phyloP scores from a whole-genome alignment of 2,888 invertebrate species.

The Stegophylla sp. region DNA sequence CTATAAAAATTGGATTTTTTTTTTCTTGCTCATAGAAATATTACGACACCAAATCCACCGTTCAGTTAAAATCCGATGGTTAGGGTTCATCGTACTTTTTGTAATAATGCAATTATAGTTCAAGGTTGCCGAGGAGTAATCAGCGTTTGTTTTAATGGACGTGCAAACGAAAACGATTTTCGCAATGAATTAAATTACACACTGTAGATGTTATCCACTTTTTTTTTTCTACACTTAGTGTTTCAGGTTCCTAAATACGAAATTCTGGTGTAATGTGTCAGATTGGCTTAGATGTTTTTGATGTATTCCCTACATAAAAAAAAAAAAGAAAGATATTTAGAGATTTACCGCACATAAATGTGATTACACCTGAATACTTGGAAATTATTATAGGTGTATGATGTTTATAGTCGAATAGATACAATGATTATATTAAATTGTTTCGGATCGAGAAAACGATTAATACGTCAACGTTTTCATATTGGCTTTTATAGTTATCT shows the following conservation, averaged over 20 bases:
- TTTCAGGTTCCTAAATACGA: conserved; percentile 5
- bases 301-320: too few species aligned
- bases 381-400: too few species aligned
- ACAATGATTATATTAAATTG: too few species aligned
- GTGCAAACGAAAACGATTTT: conserved; percentile 41
- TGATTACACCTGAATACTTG: too few species aligned
- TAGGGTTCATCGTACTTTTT: conserved; percentile 47
- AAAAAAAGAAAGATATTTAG: too few species aligned
- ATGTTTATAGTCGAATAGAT: too few species aligned
- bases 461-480: background rate
- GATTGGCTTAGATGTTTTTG: background rate
- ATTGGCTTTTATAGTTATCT: background rate
- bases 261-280: background rate
- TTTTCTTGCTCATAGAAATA: background rate
- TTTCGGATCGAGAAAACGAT: too few species aligned
- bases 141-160: conserved; percentile 30
- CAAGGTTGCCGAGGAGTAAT: conserved; percentile 40
- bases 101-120: conserved; percentile 46
- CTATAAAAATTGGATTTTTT: too few species aligned
- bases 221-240: background rate
- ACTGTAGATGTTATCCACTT: background rate
- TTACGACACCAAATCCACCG: background rate
- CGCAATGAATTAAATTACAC: conserved; percentile 27
- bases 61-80: background rate
- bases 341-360: too few species aligned